Evolutionary conservation across 1,140 invertebrate genomes (phyloP), one percentile per base, ranked within the genome.

Genomic region (Parapsyche elsis): DNA sequence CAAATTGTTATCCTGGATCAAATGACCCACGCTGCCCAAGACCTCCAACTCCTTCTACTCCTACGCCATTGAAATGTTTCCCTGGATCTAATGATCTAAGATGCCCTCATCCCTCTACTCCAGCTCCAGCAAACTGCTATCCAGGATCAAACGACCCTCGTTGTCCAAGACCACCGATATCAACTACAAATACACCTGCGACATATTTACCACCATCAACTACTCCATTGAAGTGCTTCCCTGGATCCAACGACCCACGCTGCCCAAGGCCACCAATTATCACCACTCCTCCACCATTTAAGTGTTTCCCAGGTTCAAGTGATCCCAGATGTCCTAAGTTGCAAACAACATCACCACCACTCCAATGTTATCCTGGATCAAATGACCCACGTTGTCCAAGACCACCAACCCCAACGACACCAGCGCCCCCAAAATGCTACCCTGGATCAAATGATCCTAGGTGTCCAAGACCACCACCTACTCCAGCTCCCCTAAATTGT

Each of bases 291-390:
- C 81, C 85, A 67, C 85, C 85, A 10, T n/a, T n/a, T n/a, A 83
- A 80, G 0, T 90, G 89, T 80, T 87, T 84, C 76, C 89, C 88
- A 2, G 90, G 90, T 21, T 87, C 85, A n/a, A 84, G 83, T 1
- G 87, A 89, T 85, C 88, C 88, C 26, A 83, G 88, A 76, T 90
- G 88, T 81, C 88, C 88, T 9, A 82, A 84, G 71, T n/a, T n/a
- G n/a, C 81, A 84, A 67, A 82, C 85, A 75, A 83, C 84, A 0
- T 83, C 84, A 7, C 23, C 64, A 4, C 45, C 49, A 45, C 79
- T 84, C 16, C 61, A 79, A 1, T 88, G 87, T 78, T 86, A 85
- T 75, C 87, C 87, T 12, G 88, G 88, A 80, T 85, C 85, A 0
- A 61, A 9, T 0, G 86, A 87, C 71, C 84, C 85, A 21, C 77